phyloP scores from a whole-genome alignment of 2,113 vertebrate species.

The Callionymus lyra region DNA sequence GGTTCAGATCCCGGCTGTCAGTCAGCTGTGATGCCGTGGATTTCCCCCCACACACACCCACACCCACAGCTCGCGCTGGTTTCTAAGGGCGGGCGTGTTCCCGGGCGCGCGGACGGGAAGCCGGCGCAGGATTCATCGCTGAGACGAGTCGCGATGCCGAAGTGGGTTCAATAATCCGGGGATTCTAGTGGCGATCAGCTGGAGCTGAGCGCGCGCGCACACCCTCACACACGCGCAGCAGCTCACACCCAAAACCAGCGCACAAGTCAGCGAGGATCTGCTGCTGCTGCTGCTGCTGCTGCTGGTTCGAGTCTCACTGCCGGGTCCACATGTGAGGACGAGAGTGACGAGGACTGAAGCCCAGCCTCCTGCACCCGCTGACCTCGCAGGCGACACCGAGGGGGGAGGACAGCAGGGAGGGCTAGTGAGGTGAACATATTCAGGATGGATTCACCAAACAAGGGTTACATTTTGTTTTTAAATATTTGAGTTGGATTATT shows the following conservation, averaged over 20 bases:
- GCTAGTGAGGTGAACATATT: constrained; percentile 41
- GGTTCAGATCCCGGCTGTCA: constrained; percentile 39
- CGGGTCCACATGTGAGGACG: constrained; percentile 38
- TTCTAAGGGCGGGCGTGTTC: constrained; percentile 40
- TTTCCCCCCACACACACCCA: constrained; percentile 9
- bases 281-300: no score
- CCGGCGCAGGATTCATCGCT: constrained; percentile 54
- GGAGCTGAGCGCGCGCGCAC: constrained; percentile 2
- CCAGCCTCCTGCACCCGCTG: constrained; percentile 63
- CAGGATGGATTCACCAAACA: constrained; percentile 1
- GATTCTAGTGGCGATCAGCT: constrained; percentile 1
- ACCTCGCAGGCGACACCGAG: constrained; percentile 53
- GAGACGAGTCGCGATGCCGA: no score
- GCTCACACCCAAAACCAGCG: no score
- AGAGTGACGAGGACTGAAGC: constrained; percentile 53
- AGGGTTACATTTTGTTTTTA: no score
- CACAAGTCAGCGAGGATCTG: no score
- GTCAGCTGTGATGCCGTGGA: constrained; percentile 24
- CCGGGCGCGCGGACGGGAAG: constrained; percentile 43
- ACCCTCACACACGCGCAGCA: no score
- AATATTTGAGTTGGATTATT: no score
- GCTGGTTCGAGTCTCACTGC: not conserved
- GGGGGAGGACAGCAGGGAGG: not conserved
- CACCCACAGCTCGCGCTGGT: constrained; percentile 20
- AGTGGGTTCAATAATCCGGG: no score